Base-by-base conservation (phyloP, 2,888 invertebrate genomes). In the Tetheella fluctuosa region DNA sequence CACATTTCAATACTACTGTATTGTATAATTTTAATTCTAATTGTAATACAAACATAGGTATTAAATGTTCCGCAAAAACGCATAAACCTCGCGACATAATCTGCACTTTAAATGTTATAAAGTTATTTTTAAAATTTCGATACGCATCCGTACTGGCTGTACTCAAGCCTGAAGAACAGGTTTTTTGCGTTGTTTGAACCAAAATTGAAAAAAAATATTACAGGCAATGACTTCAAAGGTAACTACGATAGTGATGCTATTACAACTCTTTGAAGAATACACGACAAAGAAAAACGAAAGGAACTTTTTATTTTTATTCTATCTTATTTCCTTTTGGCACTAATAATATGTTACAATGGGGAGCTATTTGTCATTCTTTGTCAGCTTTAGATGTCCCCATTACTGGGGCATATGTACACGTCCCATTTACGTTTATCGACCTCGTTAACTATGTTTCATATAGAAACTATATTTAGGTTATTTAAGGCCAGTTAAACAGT, bases 281-380 rank as follows among this genome's bases (percentile, higher is more conserved):
- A 20, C 48, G 48, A 20, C 17, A 48, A 20, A 48, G 20, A 20
- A 48, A 48, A 48, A 20, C n/a, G 42, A 42, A 34, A 34, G 7
- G 5, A 48, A 10, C 20, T 42, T 42, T 17, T 6, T 42, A 42
- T 48, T 48, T 17, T 2, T 48, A 10, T 20, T 7, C 8, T 10
- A 10, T 20, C 20, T 48, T 20, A 20, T 48, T 48, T 48, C 20
- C 20, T 39, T 20, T 20, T n/a, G 48, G 8, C 48, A 48, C 48
- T 20, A 48, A 48, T 48, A 48, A 48, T 48, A 48, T 48, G 48
- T 48, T 10, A 48, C 48, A 48, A 48, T 48, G n/a, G 48, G 48
- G 48, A 42, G 42, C 10, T 48, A 20, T 48, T 48, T 48, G 48
- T 48, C 48, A 48, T 20, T 48, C 48, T 48, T n/a, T 48, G 48